These are phyloP conservation scores for Stenolophus ochropezus DNA, from an alignment of 2,888 invertebrate species.

Conservation along the genomic window DNA sequence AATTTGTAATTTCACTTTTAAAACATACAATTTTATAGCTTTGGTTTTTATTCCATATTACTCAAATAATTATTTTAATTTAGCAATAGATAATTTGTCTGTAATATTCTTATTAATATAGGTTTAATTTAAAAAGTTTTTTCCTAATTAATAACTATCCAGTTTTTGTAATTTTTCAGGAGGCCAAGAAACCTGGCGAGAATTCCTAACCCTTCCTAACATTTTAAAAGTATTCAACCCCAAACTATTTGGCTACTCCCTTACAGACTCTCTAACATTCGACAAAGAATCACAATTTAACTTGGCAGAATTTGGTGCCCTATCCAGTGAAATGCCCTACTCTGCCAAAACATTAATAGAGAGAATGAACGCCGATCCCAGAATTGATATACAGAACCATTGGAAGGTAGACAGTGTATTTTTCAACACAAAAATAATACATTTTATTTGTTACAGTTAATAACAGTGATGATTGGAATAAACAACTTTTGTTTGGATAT, in stretches of 20 bases:
- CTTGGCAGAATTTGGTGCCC: constrained; percentile 77
- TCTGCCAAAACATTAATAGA: constrained; percentile 76
- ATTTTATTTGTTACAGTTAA: constrained; percentile 71
- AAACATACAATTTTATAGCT: too few relatives aligned
- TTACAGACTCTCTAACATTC: constrained; percentile 73
- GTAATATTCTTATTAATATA: too few relatives aligned
- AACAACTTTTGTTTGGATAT: constrained; percentile 79
- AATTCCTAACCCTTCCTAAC: constrained; percentile 77
- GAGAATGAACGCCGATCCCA: constrained; percentile 74
- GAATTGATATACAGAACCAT: constrained; percentile 75
- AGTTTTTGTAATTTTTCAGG: constrained; percentile 68
- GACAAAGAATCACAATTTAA: constrained; percentile 75
- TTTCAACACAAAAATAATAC: background rate
- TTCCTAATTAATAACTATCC: too few relatives aligned
- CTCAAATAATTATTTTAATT: too few relatives aligned
- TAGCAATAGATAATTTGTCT: too few relatives aligned
- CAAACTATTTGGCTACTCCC: constrained; percentile 74
- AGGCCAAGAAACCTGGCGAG: constrained; percentile 76
- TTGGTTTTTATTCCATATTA: too few relatives aligned
- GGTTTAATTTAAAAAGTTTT: too few relatives aligned
- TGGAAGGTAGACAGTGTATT: constrained; percentile 76
- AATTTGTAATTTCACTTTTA: too few relatives aligned
- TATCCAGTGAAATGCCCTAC: constrained; percentile 76
- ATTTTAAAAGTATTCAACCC: constrained; percentile 76
- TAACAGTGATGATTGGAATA: constrained; percentile 77